These are phyloP conservation scores for Onychostoma macrolepis DNA, from an alignment of 2,113 vertebrate species.

Conservation along the genomic window DNA sequence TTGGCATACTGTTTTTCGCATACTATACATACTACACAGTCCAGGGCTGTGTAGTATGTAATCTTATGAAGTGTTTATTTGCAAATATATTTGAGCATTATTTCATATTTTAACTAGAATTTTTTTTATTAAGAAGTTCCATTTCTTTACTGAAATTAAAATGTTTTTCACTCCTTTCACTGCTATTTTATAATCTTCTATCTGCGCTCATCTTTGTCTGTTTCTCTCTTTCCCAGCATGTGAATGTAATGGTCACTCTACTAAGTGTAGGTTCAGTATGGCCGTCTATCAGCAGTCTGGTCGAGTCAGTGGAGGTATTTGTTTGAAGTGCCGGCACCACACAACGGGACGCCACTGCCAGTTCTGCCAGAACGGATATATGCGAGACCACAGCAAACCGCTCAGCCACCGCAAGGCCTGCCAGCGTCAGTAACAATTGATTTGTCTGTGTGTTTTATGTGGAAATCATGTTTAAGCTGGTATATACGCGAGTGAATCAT, in stretches of 20 bases:
- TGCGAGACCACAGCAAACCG: slow-evolving; percentile 79
- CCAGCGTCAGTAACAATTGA: slow-evolving; percentile 78
- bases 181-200: too few species aligned
- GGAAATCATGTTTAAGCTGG: slow-evolving; percentile 36
- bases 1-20: neutral
- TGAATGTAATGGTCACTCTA: slow-evolving; percentile 85
- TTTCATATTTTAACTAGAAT: neutral
- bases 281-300: slow-evolving; percentile 88
- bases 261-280: slow-evolving; percentile 87
- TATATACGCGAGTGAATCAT: neutral
- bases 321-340: slow-evolving; percentile 88
- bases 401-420: slow-evolving; percentile 83
- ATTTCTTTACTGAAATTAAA: neutral
- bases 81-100: neutral
- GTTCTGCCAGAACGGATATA: slow-evolving; percentile 87
- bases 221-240: slow-evolving; percentile 74
- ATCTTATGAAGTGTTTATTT: neutral
- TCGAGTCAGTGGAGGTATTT: slow-evolving; percentile 84
- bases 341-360: slow-evolving; percentile 88
- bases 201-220: neutral
- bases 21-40: neutral
- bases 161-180: neutral
- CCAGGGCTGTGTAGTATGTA: too few species aligned
- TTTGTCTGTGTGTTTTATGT: slow-evolving; percentile 49
- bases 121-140: neutral